Evolutionary conservation across 2,113 vertebrate species (phyloP).

Genomic region (Danio rerio): DNA sequence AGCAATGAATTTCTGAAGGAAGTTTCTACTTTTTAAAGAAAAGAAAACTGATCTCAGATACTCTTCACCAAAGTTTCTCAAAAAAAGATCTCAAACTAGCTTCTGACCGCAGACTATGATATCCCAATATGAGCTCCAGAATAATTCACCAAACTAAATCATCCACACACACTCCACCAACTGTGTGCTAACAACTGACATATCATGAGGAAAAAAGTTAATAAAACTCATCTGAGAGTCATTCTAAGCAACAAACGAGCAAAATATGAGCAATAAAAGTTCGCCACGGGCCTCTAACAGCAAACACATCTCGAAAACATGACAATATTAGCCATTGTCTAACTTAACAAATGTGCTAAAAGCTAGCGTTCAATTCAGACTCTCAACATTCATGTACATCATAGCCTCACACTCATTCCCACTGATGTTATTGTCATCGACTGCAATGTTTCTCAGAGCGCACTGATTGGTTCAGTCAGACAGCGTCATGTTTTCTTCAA

Average conservation of each 20-base stretch:
- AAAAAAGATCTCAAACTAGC: too few relatives aligned
- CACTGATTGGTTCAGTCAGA: background rate
- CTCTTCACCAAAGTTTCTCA: too few relatives aligned
- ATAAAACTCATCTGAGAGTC: background rate
- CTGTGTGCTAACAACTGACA: background rate
- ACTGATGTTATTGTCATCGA: conserved; percentile 32
- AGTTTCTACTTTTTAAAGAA: too few relatives aligned
- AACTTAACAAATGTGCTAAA: background rate
- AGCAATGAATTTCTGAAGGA: too few relatives aligned
- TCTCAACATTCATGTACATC: background rate
- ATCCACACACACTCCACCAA: background rate
- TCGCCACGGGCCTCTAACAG: background rate
- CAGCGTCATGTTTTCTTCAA: background rate
- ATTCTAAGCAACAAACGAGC: background rate
- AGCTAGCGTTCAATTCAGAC: background rate
- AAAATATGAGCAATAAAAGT: background rate
- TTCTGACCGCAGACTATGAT: background rate
- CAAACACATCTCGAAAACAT: background rate
- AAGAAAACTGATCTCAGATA: too few relatives aligned
- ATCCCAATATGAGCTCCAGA: background rate
- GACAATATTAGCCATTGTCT: background rate
- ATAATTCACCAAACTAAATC: background rate
- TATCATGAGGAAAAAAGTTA: background rate
- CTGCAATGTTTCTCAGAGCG: background rate
- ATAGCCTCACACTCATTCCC: background rate